These are phyloP conservation scores for Ennomos fuscantarius DNA, from an alignment of 2,888 invertebrate species.

Conservation along the genomic window DNA sequence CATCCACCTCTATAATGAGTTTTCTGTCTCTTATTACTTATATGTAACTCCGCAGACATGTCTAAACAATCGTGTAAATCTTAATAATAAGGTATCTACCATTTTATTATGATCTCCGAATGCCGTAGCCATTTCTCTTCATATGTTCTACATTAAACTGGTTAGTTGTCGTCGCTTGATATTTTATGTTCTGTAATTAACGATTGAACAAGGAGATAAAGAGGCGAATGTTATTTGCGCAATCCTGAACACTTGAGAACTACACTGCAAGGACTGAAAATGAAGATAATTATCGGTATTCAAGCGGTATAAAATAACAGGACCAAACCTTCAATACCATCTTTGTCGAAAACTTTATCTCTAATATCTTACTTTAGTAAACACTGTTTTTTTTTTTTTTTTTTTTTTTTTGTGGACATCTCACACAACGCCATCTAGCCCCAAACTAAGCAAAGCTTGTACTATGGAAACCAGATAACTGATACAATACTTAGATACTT, in stretches of 20 bases:
- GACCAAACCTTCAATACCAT: background rate
- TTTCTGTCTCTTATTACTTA: background rate
- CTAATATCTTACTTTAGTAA: no score
- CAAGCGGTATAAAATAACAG: background rate
- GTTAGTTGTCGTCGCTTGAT: slow-evolving; percentile 31
- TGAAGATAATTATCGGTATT: background rate
- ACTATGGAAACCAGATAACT: no score
- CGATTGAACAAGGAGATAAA: slow-evolving; percentile 38
- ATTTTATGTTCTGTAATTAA: slow-evolving; percentile 43
- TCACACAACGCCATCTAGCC: no score
- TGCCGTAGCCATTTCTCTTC: slow-evolving; percentile 1
- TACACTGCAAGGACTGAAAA: slow-evolving; percentile 23
- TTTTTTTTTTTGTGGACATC: no score
- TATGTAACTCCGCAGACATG: slow-evolving; percentile 8
- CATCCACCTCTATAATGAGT: no score
- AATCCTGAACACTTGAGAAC: slow-evolving; percentile 33
- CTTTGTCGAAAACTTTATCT: no score
- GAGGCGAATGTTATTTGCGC: slow-evolving; percentile 34
- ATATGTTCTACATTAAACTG: slow-evolving; percentile 3
- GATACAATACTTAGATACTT: no score
- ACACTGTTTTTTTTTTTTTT: no score
- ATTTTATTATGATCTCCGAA: slow-evolving; percentile 9
- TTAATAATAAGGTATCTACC: slow-evolving; percentile 11
- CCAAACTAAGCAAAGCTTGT: no score
- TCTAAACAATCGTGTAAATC: slow-evolving; percentile 18